These are phyloP conservation scores for Oscheius myriophilus DNA, from an alignment of 2,888 invertebrate genomes.

Conservation along the genomic window DNA sequence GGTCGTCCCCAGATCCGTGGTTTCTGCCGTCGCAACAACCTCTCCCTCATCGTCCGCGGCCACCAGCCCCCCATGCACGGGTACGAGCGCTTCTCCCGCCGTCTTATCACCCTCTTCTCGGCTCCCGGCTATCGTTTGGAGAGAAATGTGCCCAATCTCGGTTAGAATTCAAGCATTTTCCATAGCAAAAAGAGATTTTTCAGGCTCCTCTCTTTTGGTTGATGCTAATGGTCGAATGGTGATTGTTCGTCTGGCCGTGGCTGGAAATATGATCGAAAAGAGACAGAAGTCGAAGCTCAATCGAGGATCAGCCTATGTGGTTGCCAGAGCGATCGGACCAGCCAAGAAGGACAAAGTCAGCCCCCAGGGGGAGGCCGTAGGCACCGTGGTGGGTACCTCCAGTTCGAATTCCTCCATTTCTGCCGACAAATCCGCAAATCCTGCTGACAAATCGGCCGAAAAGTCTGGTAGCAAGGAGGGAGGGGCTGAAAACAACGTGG, in stretches of 20 bases:
- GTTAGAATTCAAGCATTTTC: not conserved
- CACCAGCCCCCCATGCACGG: slow-evolving; percentile 20
- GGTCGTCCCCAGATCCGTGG: slow-evolving; percentile 1
- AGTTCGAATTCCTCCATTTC: too few relatives aligned
- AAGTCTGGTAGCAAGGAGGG: too few relatives aligned
- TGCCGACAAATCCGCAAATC: too few relatives aligned
- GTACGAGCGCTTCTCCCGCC: slow-evolving; percentile 4
- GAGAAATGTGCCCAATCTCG: not conserved
- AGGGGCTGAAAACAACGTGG: too few relatives aligned
- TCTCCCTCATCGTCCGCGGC: slow-evolving; percentile 16
- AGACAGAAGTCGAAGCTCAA: not conserved
- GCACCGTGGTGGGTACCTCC: too few relatives aligned
- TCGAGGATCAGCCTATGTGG: too few relatives aligned
- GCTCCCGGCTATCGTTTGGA: slow-evolving; percentile 11
- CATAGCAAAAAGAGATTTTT: too few relatives aligned
- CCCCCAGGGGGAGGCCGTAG: too few relatives aligned
- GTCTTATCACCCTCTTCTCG: slow-evolving; percentile 13
- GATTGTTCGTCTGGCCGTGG: slow-evolving; percentile 4
- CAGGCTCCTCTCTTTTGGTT: slow-evolving; percentile 2
- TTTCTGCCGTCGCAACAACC: slow-evolving; percentile 4
- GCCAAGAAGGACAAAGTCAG: too few relatives aligned
- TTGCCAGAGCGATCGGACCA: too few relatives aligned
- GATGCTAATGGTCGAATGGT: slow-evolving; percentile 12
- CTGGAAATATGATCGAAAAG: not conserved
- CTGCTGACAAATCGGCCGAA: too few relatives aligned